These are phyloP conservation scores for Heliconius sara DNA, from an alignment of 2,888 invertebrate species.

Conservation along the genomic window DNA sequence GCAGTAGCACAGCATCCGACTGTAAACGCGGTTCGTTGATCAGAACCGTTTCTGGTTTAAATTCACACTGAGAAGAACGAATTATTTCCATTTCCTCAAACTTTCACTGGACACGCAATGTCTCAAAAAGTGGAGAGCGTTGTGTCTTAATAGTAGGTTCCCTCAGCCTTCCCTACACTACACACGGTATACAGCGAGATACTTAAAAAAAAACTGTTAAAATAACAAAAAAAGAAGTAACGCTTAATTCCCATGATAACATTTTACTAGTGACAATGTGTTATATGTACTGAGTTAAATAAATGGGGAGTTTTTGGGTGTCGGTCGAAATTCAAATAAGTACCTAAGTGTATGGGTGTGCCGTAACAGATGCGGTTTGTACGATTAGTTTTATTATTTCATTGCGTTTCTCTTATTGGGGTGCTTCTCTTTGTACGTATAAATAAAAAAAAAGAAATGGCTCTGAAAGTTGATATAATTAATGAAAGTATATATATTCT, in stretches of 20 bases:
- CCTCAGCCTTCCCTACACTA: background rate
- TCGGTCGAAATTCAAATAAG: conserved; percentile 51
- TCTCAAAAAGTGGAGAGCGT: too few species aligned
- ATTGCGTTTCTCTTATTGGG: conserved; percentile 23
- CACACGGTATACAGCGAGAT: background rate
- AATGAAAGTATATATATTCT: background rate
- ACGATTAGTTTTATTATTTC: conserved; percentile 39
- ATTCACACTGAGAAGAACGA: too few species aligned
- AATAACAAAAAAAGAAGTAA: background rate
- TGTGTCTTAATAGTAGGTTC: background rate
- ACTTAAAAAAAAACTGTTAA: background rate
- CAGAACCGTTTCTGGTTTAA: too few species aligned
- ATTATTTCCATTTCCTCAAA: too few species aligned
- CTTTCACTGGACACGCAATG: too few species aligned
- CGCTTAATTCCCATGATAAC: conserved; percentile 21
- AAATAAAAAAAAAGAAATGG: background rate
- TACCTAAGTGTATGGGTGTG: conserved; percentile 69
- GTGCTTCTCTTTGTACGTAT: conserved; percentile 22
- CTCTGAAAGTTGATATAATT: conserved; percentile 12
- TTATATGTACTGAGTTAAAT: conserved; percentile 22
- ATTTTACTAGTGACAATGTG: conserved; percentile 15
- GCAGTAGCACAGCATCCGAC: too few species aligned
- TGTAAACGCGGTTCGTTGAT: too few species aligned
- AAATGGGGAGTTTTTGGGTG: conserved; percentile 33
- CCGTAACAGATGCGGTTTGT: conserved; percentile 68